Evolutionary conservation across 2,113 vertebrate genomes (phyloP).

Genomic region (Platysteira castanea): DNA sequence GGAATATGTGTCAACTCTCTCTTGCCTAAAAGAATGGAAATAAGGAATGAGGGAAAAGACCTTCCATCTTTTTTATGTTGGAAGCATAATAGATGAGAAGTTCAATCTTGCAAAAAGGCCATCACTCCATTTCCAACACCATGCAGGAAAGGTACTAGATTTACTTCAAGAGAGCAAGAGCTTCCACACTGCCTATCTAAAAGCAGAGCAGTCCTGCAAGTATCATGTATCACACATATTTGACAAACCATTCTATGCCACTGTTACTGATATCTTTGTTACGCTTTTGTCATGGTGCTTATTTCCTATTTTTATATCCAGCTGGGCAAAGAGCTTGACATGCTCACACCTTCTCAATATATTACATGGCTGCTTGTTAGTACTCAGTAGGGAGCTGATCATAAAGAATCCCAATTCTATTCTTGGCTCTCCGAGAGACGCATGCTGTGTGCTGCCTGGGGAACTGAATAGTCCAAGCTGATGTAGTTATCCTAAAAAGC

Average conservation of each 20-base stretch:
- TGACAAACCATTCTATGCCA: not conserved
- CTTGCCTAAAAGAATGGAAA: not conserved
- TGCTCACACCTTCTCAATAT: slow-evolving; percentile 14
- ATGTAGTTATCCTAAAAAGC: not conserved
- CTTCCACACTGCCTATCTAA: not conserved
- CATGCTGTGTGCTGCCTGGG: not conserved
- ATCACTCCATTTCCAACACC: not conserved
- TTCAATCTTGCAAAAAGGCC: not conserved
- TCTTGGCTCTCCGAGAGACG: not conserved
- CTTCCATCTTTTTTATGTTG: not conserved
- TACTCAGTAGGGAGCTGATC: not conserved
- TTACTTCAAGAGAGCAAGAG: not conserved
- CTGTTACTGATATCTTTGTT: not conserved
- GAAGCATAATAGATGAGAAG: not conserved
- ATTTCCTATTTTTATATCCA: slow-evolving; percentile 3
- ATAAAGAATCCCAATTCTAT: not conserved
- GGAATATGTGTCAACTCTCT: not conserved
- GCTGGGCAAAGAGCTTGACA: not conserved
- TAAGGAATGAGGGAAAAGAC: not conserved
- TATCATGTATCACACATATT: not conserved
- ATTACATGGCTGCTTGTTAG: not conserved
- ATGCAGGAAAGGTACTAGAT: not conserved
- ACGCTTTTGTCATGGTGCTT: not conserved
- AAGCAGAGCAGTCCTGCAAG: not conserved
- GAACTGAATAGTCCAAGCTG: not conserved